Percentiles rank a stretch among this genome's conserved stretches.
These are phyloP conservation scores for Micronisus gabar DNA, from an alignment of 2,113 vertebrate genomes.

Conservation along the genomic window DNA sequence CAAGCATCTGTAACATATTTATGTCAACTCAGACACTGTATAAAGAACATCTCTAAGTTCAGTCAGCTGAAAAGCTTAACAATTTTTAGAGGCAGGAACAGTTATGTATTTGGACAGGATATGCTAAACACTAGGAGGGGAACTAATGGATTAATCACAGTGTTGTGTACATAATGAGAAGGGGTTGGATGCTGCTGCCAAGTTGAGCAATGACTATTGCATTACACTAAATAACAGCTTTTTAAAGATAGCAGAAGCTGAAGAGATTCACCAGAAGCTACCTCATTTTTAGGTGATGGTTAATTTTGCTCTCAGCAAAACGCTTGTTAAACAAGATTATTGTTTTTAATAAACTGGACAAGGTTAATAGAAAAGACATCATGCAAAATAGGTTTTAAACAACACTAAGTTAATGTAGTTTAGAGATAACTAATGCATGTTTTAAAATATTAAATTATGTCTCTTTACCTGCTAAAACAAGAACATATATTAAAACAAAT, in stretches of 20 bases:
- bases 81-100: slow-evolving; percentile 39
- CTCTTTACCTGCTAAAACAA: slow-evolving; percentile 88
- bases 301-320: slow-evolving; percentile 71
- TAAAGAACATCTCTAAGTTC: background rate
- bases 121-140: slow-evolving; percentile 35
- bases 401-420: slow-evolving; percentile 69
- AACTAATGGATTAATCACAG: slow-evolving; percentile 59
- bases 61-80: slow-evolving; percentile 31
- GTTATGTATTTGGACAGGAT: slow-evolving; percentile 48
- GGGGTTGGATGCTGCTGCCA: slow-evolving; percentile 75
- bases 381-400: slow-evolving; percentile 74
- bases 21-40: background rate
- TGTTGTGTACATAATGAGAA: slow-evolving; percentile 11
- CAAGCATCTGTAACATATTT: background rate
- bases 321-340: slow-evolving; percentile 65
- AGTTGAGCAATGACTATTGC: slow-evolving; percentile 72
- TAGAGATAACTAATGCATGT: slow-evolving; percentile 69
- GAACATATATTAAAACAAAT: slow-evolving; percentile 85
- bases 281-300: slow-evolving; percentile 62
- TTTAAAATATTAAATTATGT: slow-evolving; percentile 73
- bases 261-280: slow-evolving; percentile 56
- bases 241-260: slow-evolving; percentile 69
- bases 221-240: slow-evolving; percentile 67
- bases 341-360: slow-evolving; percentile 48
- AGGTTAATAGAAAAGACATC: slow-evolving; percentile 72